Percentiles rank a stretch among this genome's conserved stretches.
These are phyloP conservation scores for Apocheima hispidaria DNA, from an alignment of 2,888 invertebrate species.

Conservation along the genomic window DNA sequence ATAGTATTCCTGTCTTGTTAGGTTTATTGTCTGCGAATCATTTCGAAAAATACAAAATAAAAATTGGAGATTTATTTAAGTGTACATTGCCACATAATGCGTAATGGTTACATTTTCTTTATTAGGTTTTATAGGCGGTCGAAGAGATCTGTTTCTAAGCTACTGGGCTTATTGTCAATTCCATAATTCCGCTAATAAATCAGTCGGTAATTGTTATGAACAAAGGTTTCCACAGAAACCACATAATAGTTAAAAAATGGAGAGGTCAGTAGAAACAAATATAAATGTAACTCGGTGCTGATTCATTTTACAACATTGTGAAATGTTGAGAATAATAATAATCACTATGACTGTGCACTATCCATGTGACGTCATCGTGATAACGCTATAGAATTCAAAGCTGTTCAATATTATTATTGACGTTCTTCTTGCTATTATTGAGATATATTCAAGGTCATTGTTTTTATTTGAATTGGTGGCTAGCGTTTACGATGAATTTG, in stretches of 20 bases:
- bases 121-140: too few species aligned
- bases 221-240: constrained; percentile 2
- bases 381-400: not conserved
- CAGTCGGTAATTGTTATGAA: not conserved
- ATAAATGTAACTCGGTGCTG: not conserved
- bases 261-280: not conserved
- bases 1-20: too few species aligned
- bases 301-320: constrained; percentile 10
- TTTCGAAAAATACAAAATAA: too few species aligned
- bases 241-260: too few species aligned
- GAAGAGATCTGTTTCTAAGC: too few species aligned
- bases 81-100: too few species aligned
- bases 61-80: too few species aligned
- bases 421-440: not conserved
- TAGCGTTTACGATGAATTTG: not conserved
- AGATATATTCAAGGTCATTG: not conserved
- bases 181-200: not conserved
- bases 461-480: not conserved
- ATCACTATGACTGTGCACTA: constrained; percentile 8
- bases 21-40: too few species aligned
- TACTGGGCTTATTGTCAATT: not conserved
- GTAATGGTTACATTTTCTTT: too few species aligned
- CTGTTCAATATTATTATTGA: not conserved
- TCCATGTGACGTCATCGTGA: constrained; percentile 13
- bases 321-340: not conserved